phyloP scores from a whole-genome alignment of 2,888 invertebrate genomes.

The Rhagonycha fulva region DNA sequence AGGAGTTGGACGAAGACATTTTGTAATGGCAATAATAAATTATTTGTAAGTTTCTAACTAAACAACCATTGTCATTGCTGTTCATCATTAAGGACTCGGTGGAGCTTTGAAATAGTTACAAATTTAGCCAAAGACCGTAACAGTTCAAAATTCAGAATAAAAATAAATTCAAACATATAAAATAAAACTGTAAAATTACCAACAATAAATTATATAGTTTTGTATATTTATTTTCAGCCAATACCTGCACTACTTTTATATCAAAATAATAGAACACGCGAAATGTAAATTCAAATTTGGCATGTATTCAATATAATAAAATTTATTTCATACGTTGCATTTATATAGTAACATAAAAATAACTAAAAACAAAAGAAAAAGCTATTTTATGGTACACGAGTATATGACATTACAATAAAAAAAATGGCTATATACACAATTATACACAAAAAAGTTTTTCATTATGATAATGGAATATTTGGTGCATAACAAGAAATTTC shows the following conservation, averaged over 20 bases:
- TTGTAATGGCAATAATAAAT: not conserved
- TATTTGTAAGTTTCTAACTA: no score
- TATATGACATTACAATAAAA: not conserved
- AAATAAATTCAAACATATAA: conserved; percentile 7
- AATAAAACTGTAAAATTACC: conserved; percentile 3
- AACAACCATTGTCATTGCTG: no score
- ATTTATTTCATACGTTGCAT: conserved; percentile 12
- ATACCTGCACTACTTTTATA: conserved; percentile 17
- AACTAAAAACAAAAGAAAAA: not conserved
- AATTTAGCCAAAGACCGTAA: not conserved
- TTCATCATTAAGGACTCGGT: no score
- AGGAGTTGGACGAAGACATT: no score
- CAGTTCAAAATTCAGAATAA: not conserved
- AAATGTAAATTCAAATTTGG: conserved; percentile 25
- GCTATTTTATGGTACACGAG: not conserved
- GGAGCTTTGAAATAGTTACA: not conserved
- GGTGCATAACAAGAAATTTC: conserved; percentile 14
- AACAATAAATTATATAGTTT: conserved; percentile 14
- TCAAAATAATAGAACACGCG: conserved; percentile 17
- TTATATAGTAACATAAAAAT: not conserved
- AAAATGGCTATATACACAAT: not conserved
- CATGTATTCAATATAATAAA: conserved; percentile 19
- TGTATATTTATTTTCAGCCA: conserved; percentile 14
- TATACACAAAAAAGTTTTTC: conserved; percentile 3
- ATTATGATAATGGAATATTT: not conserved